phyloP scores from a whole-genome alignment of 1,140 invertebrate species.

The Probaryconus sp. region DNA sequence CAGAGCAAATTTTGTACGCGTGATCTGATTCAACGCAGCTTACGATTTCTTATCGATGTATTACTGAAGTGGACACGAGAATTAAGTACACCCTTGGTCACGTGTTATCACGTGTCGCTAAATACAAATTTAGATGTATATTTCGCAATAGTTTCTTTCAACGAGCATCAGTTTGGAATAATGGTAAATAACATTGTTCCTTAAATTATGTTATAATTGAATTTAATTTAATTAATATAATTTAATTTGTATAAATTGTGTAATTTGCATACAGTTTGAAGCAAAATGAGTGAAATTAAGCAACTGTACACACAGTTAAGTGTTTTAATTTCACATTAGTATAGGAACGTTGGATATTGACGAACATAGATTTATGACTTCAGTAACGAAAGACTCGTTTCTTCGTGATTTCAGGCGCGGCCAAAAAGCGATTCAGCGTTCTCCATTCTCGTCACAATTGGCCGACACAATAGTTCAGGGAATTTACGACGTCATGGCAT shows the following conservation, averaged over 20 bases:
- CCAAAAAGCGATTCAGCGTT: slow-evolving; percentile 69
- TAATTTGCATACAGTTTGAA: no score
- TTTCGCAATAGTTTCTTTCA: slow-evolving; percentile 66
- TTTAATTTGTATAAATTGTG: no score
- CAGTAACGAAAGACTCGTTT: slow-evolving; percentile 34
- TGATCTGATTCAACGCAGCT: not conserved
- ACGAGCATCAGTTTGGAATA: slow-evolving; percentile 75
- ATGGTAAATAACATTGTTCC: slow-evolving; percentile 62
- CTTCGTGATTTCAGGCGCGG: slow-evolving; percentile 63
- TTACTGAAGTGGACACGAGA: slow-evolving; percentile 32
- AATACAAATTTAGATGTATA: slow-evolving; percentile 70
- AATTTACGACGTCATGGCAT: slow-evolving; percentile 68
- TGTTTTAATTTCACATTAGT: slow-evolving; percentile 12
- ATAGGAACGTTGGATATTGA: slow-evolving; percentile 34
- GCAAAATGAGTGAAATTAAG: no score
- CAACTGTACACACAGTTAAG: no score
- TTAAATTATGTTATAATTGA: slow-evolving; percentile 40
- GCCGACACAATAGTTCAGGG: slow-evolving; percentile 59
- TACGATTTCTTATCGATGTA: slow-evolving; percentile 36
- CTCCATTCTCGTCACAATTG: slow-evolving; percentile 68
- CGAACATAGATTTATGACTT: slow-evolving; percentile 53
- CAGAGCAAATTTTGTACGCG: no score
- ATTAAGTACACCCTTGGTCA: slow-evolving; percentile 62
- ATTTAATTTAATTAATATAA: no score
- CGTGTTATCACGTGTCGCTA: slow-evolving; percentile 75